Conservation (phyloP, 35 echinoderm and acorn worm species). For the Nesometra sesokonis region DNA sequence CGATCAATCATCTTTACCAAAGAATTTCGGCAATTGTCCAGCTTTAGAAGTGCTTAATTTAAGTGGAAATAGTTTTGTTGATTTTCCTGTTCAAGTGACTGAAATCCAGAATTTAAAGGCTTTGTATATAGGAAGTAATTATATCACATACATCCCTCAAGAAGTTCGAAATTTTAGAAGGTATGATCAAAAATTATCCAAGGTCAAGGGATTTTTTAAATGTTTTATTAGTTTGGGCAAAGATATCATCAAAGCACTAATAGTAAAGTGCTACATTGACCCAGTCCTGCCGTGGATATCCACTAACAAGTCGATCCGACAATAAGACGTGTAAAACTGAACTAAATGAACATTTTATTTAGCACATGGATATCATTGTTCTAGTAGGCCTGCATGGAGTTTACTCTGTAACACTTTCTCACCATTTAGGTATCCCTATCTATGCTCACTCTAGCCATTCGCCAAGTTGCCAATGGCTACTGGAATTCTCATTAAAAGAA, state of each 20-base stretch:
- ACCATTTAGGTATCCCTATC: no score
- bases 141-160: constrained; percentile 52
- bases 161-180: constrained; percentile 52
- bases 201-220: neutral
- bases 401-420: no score
- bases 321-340: no score
- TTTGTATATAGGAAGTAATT: constrained; percentile 62
- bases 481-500: no score
- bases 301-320: no score
- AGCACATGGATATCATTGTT: no score
- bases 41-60: constrained; percentile 74
- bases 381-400: no score
- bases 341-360: no score
- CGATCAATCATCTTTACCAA: constrained; percentile 63
- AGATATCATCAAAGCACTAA: neutral
- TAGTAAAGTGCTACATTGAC: neutral
- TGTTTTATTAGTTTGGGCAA: neutral
- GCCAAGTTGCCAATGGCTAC: no score
- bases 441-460: no score
- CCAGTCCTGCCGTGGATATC: neutral
- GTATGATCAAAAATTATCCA: constrained; percentile 20
- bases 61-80: constrained; percentile 58
- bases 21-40: constrained; percentile 57
- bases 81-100: constrained; percentile 58
- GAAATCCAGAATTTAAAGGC: constrained; percentile 33